phyloP scores from a whole-genome alignment of 2,888 invertebrate species.

The Norana najaformis region DNA sequence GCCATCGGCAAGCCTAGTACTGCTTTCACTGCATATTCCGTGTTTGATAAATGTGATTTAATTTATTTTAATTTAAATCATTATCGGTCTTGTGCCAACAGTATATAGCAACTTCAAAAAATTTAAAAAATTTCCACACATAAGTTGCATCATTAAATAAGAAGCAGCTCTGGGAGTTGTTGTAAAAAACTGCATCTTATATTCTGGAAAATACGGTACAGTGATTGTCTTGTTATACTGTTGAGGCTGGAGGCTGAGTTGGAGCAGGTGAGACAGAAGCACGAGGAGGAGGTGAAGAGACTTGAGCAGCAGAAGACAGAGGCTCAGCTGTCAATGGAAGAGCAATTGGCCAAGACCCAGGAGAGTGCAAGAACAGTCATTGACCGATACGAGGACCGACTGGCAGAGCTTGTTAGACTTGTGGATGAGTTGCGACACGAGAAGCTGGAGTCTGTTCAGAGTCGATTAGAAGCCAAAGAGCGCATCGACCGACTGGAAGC shows the following conservation, averaged over 20 bases:
- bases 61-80: no score
- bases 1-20: no score
- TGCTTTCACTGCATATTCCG: no score
- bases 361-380: constrained; percentile 47
- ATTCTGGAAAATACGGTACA: no score
- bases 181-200: no score
- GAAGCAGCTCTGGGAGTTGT: no score
- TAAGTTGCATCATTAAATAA: no score
- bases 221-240: background rate
- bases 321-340: constrained; percentile 50
- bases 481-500: constrained; percentile 52
- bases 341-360: constrained; percentile 51
- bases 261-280: constrained; percentile 49
- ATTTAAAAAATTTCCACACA: no score
- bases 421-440: constrained; percentile 31
- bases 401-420: constrained; percentile 46
- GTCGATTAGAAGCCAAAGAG: constrained; percentile 51
- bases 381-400: constrained; percentile 51
- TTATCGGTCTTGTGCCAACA: no score
- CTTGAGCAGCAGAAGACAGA: constrained; percentile 53
- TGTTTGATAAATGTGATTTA: no score
- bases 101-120: no score
- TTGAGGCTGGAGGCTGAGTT: constrained; percentile 52
- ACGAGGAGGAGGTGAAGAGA: constrained; percentile 50
- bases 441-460: constrained; percentile 41